phyloP scores from a whole-genome alignment of 2,113 vertebrate genomes.

The Tichodroma muraria region DNA sequence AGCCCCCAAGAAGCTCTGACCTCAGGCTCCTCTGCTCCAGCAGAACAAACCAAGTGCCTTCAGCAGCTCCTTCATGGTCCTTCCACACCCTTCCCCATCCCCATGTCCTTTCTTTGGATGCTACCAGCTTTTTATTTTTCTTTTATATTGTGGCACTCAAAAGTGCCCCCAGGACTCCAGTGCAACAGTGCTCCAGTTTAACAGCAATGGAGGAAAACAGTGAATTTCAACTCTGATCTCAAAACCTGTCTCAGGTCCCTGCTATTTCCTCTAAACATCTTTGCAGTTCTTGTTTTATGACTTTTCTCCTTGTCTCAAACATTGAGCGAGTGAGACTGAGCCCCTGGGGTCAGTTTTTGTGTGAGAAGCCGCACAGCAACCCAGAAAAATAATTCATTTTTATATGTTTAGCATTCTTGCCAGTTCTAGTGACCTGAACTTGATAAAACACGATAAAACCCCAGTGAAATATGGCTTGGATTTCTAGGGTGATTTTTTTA shows the following conservation, averaged over 20 bases:
- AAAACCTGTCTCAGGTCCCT: neutral
- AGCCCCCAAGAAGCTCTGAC: neutral
- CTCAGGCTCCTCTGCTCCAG: neutral
- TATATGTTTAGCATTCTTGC: neutral
- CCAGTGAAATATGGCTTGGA: neutral
- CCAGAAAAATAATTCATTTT: neutral
- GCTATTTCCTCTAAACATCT: neutral
- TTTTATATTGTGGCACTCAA: neutral
- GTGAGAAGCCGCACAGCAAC: neutral
- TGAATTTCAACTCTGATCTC: neutral
- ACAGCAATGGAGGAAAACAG: neutral
- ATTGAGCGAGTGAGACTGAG: fast-evolving
- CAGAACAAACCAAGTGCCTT: neutral
- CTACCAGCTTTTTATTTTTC: neutral
- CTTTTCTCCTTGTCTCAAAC: neutral
- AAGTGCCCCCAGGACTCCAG: neutral
- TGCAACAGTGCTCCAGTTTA: too few relatives aligned
- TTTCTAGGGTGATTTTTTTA: neutral
- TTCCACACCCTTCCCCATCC: neutral
- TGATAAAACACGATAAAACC: neutral
- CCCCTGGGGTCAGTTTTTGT: neutral
- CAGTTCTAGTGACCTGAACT: neutral
- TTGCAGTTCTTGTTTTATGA: neutral
- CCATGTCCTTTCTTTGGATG: neutral
- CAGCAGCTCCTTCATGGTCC: neutral